A percentile compares a stretch with the other conserved stretches of the same genome.
Conservation (phyloP, 1,140 invertebrate genomes). For the Brevipalpus yothersi region DNA sequence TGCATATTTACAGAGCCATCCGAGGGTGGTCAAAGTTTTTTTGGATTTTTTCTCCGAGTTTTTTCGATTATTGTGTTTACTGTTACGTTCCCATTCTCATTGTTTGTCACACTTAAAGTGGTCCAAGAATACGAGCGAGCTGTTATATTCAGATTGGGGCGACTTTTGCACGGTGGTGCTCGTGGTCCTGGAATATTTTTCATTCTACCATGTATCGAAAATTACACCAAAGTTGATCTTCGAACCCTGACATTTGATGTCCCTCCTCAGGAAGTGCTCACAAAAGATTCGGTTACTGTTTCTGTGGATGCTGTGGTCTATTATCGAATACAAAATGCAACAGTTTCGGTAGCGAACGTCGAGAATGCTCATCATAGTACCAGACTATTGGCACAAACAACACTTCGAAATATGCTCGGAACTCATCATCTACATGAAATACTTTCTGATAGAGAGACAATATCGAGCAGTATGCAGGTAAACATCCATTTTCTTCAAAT, state of each 20-base stretch:
- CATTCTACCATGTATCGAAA: constrained; percentile 32
- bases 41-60: not conserved
- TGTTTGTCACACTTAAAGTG: constrained; percentile 18
- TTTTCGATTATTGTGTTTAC: constrained; percentile 11
- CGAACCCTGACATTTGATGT: constrained; percentile 33
- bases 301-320: constrained; percentile 57
- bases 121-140: constrained; percentile 18
- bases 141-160: constrained; percentile 13
- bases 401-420: constrained; percentile 35
- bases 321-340: constrained; percentile 46
- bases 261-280: constrained; percentile 44
- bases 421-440: constrained; percentile 74
- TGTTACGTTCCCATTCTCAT: constrained; percentile 15
- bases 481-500: not conserved
- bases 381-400: constrained; percentile 22
- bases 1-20: not conserved
- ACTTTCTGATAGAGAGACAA: constrained; percentile 65
- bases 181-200: constrained; percentile 25
- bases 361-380: constrained; percentile 81
- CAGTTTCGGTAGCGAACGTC: constrained; percentile 83
- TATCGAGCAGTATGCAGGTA: constrained; percentile 53
- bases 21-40: not conserved
- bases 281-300: constrained; percentile 75
- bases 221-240: constrained; percentile 28
- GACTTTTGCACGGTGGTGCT: constrained; percentile 13